These are phyloP conservation scores for Microhierax caerulescens DNA, from an alignment of 2,797 vertebrate species.

Conservation along the genomic window DNA sequence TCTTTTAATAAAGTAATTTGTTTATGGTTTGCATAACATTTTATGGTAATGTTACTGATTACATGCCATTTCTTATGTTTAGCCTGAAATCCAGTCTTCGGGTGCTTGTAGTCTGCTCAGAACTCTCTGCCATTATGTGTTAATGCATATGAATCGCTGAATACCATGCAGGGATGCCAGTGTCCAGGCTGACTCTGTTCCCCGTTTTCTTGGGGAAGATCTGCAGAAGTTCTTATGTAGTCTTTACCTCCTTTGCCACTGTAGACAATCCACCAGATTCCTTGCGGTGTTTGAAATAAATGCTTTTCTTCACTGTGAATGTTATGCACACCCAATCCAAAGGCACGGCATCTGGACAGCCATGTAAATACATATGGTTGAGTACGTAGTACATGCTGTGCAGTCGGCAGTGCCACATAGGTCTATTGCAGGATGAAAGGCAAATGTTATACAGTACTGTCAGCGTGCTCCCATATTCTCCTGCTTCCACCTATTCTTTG, in stretches of 20 bases:
- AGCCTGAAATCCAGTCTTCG: neutral
- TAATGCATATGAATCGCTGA: neutral
- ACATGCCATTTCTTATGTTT: neutral
- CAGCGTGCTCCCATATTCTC: neutral
- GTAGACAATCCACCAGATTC: neutral
- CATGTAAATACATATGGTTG: neutral
- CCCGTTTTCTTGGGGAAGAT: neutral
- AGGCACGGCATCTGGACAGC: neutral
- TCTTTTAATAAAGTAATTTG: neutral
- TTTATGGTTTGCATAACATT: no score
- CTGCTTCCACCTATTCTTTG: neutral
- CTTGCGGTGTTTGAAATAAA: neutral
- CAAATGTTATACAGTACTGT: neutral
- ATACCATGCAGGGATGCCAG: neutral
- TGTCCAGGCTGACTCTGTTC: neutral
- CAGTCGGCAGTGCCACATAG: neutral
- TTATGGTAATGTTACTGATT: no score
- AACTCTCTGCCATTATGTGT: accelerated
- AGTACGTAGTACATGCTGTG: neutral
- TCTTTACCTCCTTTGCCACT: neutral
- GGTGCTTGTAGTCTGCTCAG: neutral
- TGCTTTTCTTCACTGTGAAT: neutral
- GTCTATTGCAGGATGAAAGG: neutral
- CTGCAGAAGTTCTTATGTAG: neutral
- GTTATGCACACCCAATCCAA: neutral